phyloP scores from a whole-genome alignment of 1,140 invertebrate species.

The Tribolium castaneum region DNA sequence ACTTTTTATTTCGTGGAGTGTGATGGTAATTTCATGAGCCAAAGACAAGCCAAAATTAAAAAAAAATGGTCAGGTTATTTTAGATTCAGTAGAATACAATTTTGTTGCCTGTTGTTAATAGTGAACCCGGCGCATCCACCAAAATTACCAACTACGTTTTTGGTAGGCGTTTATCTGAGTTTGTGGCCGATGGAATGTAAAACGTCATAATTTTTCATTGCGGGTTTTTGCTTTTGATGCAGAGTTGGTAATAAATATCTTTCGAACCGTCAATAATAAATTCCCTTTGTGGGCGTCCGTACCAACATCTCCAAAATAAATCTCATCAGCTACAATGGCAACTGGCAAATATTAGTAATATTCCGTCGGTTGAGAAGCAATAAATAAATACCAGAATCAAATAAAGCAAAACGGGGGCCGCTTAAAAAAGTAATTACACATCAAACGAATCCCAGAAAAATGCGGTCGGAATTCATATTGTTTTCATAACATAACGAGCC shows the following conservation, averaged over 20 bases:
- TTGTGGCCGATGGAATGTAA: not conserved
- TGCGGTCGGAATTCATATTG: conserved; percentile 63
- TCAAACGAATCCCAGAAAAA: conserved; percentile 62
- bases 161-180: not conserved
- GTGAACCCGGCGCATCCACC: not conserved
- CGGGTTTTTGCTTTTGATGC: conserved; percentile 8
- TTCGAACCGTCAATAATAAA: conserved; percentile 10
- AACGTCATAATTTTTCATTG: not conserved
- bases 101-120: too few relatives aligned
- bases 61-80: not conserved
- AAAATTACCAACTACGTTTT: not conserved
- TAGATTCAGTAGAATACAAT: not conserved
- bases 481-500: conserved; percentile 62
- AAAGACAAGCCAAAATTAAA: too few relatives aligned
- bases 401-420: conserved; percentile 58
- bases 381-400: conserved; percentile 62
- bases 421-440: conserved; percentile 63
- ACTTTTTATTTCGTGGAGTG: too few relatives aligned
- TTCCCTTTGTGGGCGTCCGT: conserved; percentile 13
- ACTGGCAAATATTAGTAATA: conserved; percentile 48
- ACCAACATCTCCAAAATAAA: conserved; percentile 41
- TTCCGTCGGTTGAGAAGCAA: conserved; percentile 52
- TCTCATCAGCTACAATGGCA: conserved; percentile 43
- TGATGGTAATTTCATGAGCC: too few relatives aligned
- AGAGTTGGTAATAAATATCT: not conserved